Evolutionary conservation across 2,888 invertebrate genomes (phyloP).

Genomic region (Oscheius myriophilus): DNA sequence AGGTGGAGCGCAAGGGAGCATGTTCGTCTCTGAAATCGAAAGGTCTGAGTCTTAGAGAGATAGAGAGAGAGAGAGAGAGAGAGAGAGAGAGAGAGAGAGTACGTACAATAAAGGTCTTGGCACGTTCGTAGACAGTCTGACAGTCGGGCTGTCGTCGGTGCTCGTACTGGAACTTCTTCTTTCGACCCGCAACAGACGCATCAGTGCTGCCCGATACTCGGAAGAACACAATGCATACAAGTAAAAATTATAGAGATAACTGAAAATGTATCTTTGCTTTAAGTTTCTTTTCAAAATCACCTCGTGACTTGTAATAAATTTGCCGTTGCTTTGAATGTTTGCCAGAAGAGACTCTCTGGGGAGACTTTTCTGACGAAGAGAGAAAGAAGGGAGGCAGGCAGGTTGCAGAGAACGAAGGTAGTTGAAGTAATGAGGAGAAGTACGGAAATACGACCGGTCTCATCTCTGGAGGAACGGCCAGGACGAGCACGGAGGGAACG

Average conservation of each 20-base stretch:
- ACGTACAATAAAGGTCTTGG: slow-evolving; percentile 1
- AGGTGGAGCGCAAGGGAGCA: slow-evolving; percentile 17
- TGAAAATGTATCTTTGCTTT: slow-evolving; percentile 30
- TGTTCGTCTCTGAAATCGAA: slow-evolving; percentile 20
- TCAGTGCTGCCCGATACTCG: slow-evolving; percentile 64
- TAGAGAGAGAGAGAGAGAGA: too few relatives aligned
- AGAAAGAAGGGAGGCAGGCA: slow-evolving; percentile 72
- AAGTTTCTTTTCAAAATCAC: slow-evolving; percentile 31
- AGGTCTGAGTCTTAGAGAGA: too few relatives aligned
- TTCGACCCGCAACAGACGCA: slow-evolving; percentile 52
- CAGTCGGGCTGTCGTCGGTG: slow-evolving; percentile 60
- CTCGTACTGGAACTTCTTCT: slow-evolving; percentile 38
- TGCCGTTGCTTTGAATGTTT: slow-evolving; percentile 74
- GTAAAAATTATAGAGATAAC: slow-evolving; percentile 73
- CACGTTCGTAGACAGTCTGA: slow-evolving; percentile 47
- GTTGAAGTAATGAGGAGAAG: slow-evolving; percentile 73
- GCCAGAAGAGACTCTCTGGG: slow-evolving; percentile 58
- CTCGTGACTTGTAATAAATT: slow-evolving; percentile 73
- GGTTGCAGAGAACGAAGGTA: slow-evolving; percentile 73
- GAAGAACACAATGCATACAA: slow-evolving; percentile 64
- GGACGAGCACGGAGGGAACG: slow-evolving; percentile 33
- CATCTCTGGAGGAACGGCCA: slow-evolving; percentile 32
- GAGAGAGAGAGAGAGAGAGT: not conserved
- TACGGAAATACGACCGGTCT: slow-evolving; percentile 70
- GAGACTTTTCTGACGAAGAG: slow-evolving; percentile 70